Evolutionary conservation across 1,140 invertebrate genomes (phyloP).

Genomic region (Pseudomyrmex sp.): DNA sequence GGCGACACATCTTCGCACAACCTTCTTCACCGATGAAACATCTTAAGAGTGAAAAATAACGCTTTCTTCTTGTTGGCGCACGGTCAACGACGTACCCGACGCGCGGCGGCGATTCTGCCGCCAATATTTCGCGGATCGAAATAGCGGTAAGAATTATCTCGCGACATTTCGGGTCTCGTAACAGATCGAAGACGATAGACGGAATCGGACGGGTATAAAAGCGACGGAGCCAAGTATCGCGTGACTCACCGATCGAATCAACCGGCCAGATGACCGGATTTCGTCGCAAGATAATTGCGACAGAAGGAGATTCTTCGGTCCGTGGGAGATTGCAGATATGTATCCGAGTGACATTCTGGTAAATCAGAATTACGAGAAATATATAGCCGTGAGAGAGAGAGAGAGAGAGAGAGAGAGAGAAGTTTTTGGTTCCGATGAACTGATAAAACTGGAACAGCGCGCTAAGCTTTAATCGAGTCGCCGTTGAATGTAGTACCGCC

Average conservation of each 20-base stretch:
- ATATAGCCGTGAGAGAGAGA: background rate
- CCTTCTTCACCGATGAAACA: slow-evolving; percentile 41
- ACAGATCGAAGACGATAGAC: slow-evolving; percentile 36
- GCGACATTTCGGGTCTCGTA: background rate
- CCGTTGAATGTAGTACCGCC: slow-evolving; percentile 4
- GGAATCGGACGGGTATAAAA: slow-evolving; percentile 39
- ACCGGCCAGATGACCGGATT: slow-evolving; percentile 64
- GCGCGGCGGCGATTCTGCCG: background rate
- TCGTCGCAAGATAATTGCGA: slow-evolving; percentile 43
- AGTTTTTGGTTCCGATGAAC: slow-evolving; percentile 23
- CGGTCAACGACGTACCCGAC: background rate
- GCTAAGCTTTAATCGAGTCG: slow-evolving; percentile 29
- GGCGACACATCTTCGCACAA: slow-evolving; percentile 17
- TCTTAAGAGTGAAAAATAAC: slow-evolving; percentile 49
- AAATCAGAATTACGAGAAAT: slow-evolving; percentile 41
- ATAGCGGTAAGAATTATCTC: slow-evolving; percentile 30
- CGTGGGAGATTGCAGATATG: slow-evolving; percentile 31
- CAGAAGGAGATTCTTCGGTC: slow-evolving; percentile 29
- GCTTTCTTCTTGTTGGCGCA: slow-evolving; percentile 31
- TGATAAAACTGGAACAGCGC: slow-evolving; percentile 30
- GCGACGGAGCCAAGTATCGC: slow-evolving; percentile 54
- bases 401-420: slow-evolving; percentile 11
- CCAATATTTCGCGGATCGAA: slow-evolving; percentile 4
- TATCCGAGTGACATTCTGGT: slow-evolving; percentile 25
- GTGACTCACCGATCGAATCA: slow-evolving; percentile 62